phyloP scores from a whole-genome alignment of 2,888 invertebrate species.

The Metalampra italica region DNA sequence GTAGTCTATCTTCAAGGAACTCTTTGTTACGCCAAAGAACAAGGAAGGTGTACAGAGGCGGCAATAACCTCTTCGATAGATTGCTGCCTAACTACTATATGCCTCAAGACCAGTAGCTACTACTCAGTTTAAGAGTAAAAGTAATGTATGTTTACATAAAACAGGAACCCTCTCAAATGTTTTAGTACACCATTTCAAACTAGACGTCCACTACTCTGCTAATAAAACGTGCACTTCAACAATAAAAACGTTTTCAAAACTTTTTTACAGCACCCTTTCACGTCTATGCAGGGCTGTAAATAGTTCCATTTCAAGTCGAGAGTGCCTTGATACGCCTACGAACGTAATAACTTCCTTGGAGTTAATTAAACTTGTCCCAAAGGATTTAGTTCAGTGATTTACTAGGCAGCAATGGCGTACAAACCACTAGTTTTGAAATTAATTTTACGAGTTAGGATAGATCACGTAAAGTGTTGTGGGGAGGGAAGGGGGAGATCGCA shows the following conservation, averaged over 20 bases:
- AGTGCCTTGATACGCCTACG: slow-evolving; percentile 1
- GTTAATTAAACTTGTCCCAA: slow-evolving; percentile 57
- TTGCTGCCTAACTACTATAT: too few relatives aligned
- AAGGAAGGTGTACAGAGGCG: too few relatives aligned
- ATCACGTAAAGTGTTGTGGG: slow-evolving; percentile 14
- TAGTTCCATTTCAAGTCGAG: not conserved
- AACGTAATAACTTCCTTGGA: slow-evolving; percentile 42
- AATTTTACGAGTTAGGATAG: slow-evolving; percentile 36
- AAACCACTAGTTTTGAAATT: slow-evolving; percentile 38
- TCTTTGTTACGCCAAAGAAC: too few relatives aligned
- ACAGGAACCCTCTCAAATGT: too few relatives aligned
- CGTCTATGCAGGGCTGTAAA: not conserved
- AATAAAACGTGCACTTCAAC: not conserved
- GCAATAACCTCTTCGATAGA: too few relatives aligned
- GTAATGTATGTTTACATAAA: too few relatives aligned
- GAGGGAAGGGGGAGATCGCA: slow-evolving; percentile 1
- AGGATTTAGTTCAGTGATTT: slow-evolving; percentile 49
- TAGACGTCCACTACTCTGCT: not conserved
- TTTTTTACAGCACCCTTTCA: not conserved
- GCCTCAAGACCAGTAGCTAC: too few relatives aligned
- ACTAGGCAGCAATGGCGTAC: slow-evolving; percentile 30
- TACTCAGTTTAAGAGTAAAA: too few relatives aligned
- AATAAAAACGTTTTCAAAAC: not conserved
- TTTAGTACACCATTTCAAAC: too few relatives aligned
- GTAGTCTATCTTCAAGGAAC: too few relatives aligned